These are phyloP conservation scores for Gavialis gangeticus DNA, from an alignment of 2,113 vertebrate species.

Conservation along the genomic window DNA sequence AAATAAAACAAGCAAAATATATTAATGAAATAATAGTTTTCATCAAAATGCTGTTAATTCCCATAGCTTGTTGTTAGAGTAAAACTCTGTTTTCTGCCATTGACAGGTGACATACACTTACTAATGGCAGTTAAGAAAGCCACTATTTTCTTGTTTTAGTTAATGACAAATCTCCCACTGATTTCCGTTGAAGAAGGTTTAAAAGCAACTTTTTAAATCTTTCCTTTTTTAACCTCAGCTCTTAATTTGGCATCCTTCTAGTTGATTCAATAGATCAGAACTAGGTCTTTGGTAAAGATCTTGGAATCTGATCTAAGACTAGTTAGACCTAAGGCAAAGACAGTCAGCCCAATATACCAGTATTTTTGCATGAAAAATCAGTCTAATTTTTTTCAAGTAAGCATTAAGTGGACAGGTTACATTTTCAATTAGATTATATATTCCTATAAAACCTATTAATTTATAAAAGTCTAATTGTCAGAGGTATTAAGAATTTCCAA, in stretches of 20 bases:
- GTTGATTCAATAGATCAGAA: conserved; percentile 13
- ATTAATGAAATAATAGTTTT: neutral
- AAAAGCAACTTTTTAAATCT: conserved; percentile 41
- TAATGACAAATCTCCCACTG: conserved; percentile 25
- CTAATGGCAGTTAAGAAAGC: neutral
- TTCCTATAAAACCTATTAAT: conserved; percentile 28
- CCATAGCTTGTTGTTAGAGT: neutral
- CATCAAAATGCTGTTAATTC: neutral
- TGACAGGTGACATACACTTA: neutral
- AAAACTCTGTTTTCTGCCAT: neutral
- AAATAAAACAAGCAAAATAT: neutral
- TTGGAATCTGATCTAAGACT: conserved; percentile 44
- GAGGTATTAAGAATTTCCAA: neutral
- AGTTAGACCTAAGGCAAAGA: neutral
- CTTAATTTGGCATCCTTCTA: conserved; percentile 23
- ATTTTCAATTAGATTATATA: neutral
- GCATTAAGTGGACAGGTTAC: conserved; percentile 15
- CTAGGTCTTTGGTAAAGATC: conserved; percentile 17
- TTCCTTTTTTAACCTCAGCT: conserved; percentile 15
- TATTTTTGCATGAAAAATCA: conserved; percentile 24
- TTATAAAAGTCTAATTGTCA: neutral
- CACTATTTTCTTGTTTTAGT: neutral
- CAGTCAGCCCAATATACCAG: neutral
- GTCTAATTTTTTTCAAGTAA: conserved; percentile 36
- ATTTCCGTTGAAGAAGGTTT: conserved; percentile 10